phyloP scores from a whole-genome alignment of 2,797 vertebrate genomes.

The Bufotes viridis region DNA sequence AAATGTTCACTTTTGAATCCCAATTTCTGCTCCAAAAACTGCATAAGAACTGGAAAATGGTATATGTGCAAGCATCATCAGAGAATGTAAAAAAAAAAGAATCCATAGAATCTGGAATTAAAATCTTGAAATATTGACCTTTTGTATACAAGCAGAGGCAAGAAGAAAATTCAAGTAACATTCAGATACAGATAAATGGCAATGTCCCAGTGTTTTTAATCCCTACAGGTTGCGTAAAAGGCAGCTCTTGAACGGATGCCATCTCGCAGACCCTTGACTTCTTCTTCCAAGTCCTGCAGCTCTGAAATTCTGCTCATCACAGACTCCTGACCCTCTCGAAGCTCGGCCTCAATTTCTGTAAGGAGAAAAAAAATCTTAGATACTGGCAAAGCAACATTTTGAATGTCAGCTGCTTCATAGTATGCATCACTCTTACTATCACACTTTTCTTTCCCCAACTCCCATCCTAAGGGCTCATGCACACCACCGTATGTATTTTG shows the following conservation, averaged over 20 bases:
- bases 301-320: conserved; percentile 72
- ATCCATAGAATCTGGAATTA: neutral
- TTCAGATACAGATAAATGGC: neutral
- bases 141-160: neutral
- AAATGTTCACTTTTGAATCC: too few relatives aligned
- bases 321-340: conserved; percentile 74
- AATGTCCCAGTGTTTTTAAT: conserved; percentile 29
- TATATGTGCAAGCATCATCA: too few relatives aligned
- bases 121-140: too few relatives aligned
- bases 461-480: too few relatives aligned
- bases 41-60: too few relatives aligned
- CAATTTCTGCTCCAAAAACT: too few relatives aligned
- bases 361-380: conserved; percentile 34
- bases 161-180: neutral
- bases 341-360: conserved; percentile 82
- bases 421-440: too few relatives aligned
- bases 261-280: conserved; percentile 74
- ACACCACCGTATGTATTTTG: too few relatives aligned
- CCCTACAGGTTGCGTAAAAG: conserved; percentile 74
- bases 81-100: neutral
- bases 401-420: neutral
- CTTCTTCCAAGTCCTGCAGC: conserved; percentile 79
- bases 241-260: conserved; percentile 72
- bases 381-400: neutral
- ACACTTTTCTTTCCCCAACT: neutral